A percentile compares a stretch with the other conserved stretches of the same genome.
phyloP scores from a whole-genome alignment of 2,797 vertebrate species.

The Myripristis jacobus region DNA sequence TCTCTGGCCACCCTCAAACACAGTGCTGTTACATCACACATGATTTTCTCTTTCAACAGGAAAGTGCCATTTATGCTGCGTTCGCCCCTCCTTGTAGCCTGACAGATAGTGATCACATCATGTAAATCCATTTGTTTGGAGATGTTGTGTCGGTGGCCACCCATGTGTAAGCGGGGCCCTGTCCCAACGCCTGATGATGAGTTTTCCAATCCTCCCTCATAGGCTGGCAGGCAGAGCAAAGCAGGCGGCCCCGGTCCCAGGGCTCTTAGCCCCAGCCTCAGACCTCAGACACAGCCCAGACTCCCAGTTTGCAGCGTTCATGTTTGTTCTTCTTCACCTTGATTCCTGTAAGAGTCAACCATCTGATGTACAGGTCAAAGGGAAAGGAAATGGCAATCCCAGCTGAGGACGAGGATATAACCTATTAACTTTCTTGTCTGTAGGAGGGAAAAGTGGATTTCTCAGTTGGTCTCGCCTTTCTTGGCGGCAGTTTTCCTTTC shows the following conservation, averaged over 20 bases:
- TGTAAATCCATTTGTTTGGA: slow-evolving; percentile 82
- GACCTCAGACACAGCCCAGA: slow-evolving; percentile 53
- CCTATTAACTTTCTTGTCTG: slow-evolving; percentile 71
- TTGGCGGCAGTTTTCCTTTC: slow-evolving; percentile 61
- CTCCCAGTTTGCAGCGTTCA: slow-evolving; percentile 48
- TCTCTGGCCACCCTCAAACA: slow-evolving; percentile 65
- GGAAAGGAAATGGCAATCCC: slow-evolving; percentile 87
- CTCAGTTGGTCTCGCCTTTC: slow-evolving; percentile 68
- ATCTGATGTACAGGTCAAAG: slow-evolving; percentile 82
- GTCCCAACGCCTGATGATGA: slow-evolving; percentile 82
- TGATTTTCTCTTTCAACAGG: slow-evolving; percentile 76
- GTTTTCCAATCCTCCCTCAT: slow-evolving; percentile 86
- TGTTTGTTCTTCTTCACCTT: slow-evolving; percentile 89
- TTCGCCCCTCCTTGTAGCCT: slow-evolving; percentile 56
- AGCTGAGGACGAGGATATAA: slow-evolving; percentile 78
- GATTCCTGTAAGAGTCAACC: slow-evolving; percentile 83
- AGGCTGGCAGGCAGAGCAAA: slow-evolving; percentile 65
- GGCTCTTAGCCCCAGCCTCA: slow-evolving; percentile 42
- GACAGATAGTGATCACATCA: slow-evolving; percentile 77
- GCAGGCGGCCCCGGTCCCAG: slow-evolving; percentile 41
- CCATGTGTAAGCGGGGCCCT: slow-evolving; percentile 77
- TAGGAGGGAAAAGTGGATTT: slow-evolving; percentile 68
- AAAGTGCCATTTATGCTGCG: slow-evolving; percentile 64
- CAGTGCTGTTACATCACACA: slow-evolving; percentile 61
- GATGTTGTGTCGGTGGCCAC: slow-evolving; percentile 82